A percentile compares a stretch with the other conserved stretches of the same genome.
These are phyloP conservation scores for Scaptomyza tumidula DNA, from an alignment of 2,888 invertebrate species.

Conservation along the genomic window DNA sequence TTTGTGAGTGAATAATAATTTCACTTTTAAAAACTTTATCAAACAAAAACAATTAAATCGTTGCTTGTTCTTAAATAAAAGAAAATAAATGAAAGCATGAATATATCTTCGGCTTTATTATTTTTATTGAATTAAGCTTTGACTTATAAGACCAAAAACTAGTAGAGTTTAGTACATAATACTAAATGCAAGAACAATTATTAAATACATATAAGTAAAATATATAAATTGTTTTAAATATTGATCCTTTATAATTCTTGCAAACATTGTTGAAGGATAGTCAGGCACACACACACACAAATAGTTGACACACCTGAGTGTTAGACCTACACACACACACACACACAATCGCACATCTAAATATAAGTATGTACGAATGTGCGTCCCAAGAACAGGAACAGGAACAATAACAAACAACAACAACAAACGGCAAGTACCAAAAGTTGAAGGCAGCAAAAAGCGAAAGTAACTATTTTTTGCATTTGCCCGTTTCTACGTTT, in stretches of 20 bases:
- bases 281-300: conserved; percentile 6
- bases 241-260: neutral
- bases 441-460: conserved; percentile 54
- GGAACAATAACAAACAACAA: conserved; percentile 27
- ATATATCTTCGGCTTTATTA: neutral
- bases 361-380: conserved; percentile 10
- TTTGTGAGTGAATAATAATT: too few species aligned
- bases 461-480: conserved; percentile 64
- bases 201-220: too few species aligned
- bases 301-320: conserved; percentile 46
- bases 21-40: too few species aligned
- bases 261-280: conserved; percentile 54
- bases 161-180: too few species aligned
- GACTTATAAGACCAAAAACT: too few species aligned
- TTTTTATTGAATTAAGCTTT: too few species aligned
- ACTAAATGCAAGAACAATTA: too few species aligned
- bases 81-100: neutral
- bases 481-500: conserved; percentile 7
- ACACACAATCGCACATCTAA: conserved; percentile 1
- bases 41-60: too few species aligned
- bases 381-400: conserved; percentile 26
- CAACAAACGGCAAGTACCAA: conserved; percentile 7
- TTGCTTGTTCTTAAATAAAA: too few species aligned
- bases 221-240: too few species aligned
- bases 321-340: conserved; percentile 11